Conservation (phyloP, 2,797 vertebrate species). For the Arrhamphus sclerolepis region DNA sequence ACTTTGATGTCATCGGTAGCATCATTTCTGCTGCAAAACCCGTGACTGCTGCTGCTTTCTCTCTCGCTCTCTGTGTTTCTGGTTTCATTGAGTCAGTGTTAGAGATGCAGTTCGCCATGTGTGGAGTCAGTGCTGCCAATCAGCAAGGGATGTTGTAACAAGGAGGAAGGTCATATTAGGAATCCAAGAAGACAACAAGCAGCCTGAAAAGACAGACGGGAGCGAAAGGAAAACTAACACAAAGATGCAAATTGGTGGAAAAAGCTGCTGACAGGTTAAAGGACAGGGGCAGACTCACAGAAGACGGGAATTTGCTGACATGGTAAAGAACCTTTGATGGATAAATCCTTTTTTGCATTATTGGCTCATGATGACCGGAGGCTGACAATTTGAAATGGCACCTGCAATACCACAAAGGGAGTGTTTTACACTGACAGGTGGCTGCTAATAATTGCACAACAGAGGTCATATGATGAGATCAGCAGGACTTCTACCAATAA, state of each 20-base stretch:
- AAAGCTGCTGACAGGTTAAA: background rate
- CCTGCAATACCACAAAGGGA: conserved; percentile 36
- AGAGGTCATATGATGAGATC: conserved; percentile 37
- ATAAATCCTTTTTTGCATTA: conserved; percentile 6
- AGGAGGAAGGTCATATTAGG: conserved; percentile 9
- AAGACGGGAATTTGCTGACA: conserved; percentile 19
- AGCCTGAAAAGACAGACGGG: conserved; percentile 23
- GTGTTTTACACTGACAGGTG: conserved; percentile 26
- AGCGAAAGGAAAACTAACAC: conserved; percentile 30
- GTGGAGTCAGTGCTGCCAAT: conserved; percentile 51
- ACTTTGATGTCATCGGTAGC: conserved; percentile 71
- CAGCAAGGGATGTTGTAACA: conserved; percentile 33
- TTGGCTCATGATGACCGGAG: conserved; percentile 26
- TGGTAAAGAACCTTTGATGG: conserved; percentile 7
- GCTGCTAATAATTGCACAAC: conserved; percentile 40
- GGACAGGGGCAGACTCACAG: conserved; percentile 1
- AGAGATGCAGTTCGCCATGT: conserved; percentile 74
- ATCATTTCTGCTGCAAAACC: conserved; percentile 79
- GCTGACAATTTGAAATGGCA: conserved; percentile 36
- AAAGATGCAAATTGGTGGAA: conserved; percentile 33
- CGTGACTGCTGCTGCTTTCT: conserved; percentile 72
- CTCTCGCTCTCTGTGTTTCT: conserved; percentile 22
- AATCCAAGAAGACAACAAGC: conserved; percentile 12
- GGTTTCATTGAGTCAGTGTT: conserved; percentile 61
- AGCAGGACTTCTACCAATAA: conserved; percentile 20